Percentiles rank a stretch among this genome's conserved stretches.
Conservation (phyloP, 2,888 invertebrate species). For the Micoletzkya japonica region DNA sequence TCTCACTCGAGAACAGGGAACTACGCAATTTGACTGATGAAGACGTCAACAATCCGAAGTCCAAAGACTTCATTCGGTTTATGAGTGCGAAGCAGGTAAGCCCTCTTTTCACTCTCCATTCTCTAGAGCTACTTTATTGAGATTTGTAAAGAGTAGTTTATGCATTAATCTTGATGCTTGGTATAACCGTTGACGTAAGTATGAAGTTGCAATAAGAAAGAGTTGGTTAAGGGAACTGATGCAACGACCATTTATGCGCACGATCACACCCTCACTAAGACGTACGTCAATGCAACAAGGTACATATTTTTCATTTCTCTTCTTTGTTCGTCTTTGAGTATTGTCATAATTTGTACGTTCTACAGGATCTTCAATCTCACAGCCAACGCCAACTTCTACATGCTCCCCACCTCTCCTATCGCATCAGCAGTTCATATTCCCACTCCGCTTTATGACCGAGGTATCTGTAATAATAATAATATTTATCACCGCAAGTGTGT, state of each 20-base stretch:
- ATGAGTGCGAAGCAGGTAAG: slow-evolving; percentile 47
- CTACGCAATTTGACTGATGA: slow-evolving; percentile 38
- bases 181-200: no score
- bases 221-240: slow-evolving; percentile 2
- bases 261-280: neutral
- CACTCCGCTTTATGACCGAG: slow-evolving; percentile 68
- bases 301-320: neutral
- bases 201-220: slow-evolving; percentile 38
- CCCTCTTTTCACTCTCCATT: slow-evolving; percentile 36
- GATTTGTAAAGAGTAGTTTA: no score
- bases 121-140: slow-evolving; percentile 32
- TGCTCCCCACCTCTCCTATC: slow-evolving; percentile 52
- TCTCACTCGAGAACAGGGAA: slow-evolving; percentile 50
- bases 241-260: neutral
- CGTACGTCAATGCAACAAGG: neutral
- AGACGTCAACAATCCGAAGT: slow-evolving; percentile 54
- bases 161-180: no score
- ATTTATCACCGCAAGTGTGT: no score
- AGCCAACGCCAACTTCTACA: slow-evolving; percentile 61
- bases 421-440: slow-evolving; percentile 68
- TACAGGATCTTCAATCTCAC: slow-evolving; percentile 42
- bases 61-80: slow-evolving; percentile 54
- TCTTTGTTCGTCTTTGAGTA: neutral
- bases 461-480: slow-evolving; percentile 50
- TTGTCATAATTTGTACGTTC: neutral